Evolutionary conservation across 1,140 invertebrate genomes (phyloP).

Genomic region (Drosophila kurseongensis): DNA sequence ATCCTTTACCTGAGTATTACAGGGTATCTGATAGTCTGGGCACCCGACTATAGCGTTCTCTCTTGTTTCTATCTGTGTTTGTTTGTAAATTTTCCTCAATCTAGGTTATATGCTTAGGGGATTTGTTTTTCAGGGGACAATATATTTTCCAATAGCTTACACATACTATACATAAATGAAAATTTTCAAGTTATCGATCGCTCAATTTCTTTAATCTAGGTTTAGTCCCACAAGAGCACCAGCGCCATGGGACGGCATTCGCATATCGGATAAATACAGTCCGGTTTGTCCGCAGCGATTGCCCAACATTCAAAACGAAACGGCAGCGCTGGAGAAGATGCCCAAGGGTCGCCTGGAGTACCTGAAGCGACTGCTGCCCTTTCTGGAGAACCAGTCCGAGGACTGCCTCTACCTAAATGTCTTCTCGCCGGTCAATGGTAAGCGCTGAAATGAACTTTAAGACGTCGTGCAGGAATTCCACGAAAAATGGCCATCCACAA

Average conservation of each 20-base stretch:
- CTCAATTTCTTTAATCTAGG: slow-evolving; percentile 78
- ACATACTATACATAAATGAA: no score
- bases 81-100: no score
- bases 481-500: not conserved
- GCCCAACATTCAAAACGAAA: slow-evolving; percentile 93
- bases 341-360: slow-evolving; percentile 95
- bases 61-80: no score
- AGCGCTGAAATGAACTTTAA: slow-evolving; percentile 50
- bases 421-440: slow-evolving; percentile 96
- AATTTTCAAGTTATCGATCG: not conserved
- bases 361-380: slow-evolving; percentile 92
- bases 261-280: slow-evolving; percentile 91
- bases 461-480: not conserved
- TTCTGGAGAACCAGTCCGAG: slow-evolving; percentile 96
- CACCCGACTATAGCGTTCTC: no score
- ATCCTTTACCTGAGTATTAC: no score
- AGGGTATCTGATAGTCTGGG: no score
- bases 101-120: no score
- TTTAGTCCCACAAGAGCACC: slow-evolving; percentile 96
- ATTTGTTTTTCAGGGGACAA: no score
- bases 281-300: slow-evolving; percentile 96
- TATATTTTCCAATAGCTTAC: no score
- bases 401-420: slow-evolving; percentile 99
- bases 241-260: slow-evolving; percentile 94
- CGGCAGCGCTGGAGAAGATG: slow-evolving; percentile 92